These are phyloP conservation scores for Rhabdomys pumilio DNA, from an alignment of 2,797 vertebrate genomes.

Conservation along the genomic window DNA sequence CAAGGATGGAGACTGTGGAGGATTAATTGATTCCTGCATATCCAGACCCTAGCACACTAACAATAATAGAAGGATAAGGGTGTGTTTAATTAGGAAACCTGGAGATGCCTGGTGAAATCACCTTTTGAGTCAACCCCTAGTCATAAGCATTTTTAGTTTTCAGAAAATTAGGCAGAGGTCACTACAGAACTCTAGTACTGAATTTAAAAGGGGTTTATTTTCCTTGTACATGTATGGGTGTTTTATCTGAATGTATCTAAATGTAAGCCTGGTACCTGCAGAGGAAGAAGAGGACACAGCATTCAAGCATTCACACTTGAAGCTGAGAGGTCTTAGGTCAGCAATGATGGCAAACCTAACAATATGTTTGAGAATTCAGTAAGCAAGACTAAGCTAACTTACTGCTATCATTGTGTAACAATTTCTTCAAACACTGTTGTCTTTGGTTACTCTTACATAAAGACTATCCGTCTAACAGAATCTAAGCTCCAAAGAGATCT, in stretches of 20 bases:
- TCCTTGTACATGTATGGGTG: not conserved
- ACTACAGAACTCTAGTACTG: not conserved
- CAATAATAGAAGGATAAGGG: not conserved
- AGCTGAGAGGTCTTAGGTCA: not conserved
- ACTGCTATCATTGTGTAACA: conserved; percentile 11
- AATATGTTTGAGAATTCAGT: conserved; percentile 10
- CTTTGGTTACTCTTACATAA: conserved; percentile 63
- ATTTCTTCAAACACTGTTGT: conserved; percentile 51
- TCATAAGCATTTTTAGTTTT: conserved; percentile 35
- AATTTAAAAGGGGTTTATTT: not conserved
- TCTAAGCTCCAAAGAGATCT: conserved; percentile 52
- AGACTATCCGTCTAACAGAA: conserved; percentile 56
- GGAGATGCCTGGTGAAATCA: not conserved
- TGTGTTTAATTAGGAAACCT: conserved; percentile 32
- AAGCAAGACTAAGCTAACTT: conserved; percentile 61
- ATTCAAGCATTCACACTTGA: not conserved
- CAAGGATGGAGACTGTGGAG: not conserved
- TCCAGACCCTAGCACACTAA: not conserved
- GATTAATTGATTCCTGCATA: not conserved
- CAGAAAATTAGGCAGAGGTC: conserved; percentile 27
- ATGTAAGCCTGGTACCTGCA: not conserved
- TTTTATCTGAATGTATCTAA: not conserved
- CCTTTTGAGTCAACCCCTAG: not conserved
- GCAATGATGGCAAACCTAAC: not conserved
- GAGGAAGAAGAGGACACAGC: not conserved